These are phyloP conservation scores for Oligia strigilis DNA, from an alignment of 2,888 invertebrate species.

Conservation along the genomic window DNA sequence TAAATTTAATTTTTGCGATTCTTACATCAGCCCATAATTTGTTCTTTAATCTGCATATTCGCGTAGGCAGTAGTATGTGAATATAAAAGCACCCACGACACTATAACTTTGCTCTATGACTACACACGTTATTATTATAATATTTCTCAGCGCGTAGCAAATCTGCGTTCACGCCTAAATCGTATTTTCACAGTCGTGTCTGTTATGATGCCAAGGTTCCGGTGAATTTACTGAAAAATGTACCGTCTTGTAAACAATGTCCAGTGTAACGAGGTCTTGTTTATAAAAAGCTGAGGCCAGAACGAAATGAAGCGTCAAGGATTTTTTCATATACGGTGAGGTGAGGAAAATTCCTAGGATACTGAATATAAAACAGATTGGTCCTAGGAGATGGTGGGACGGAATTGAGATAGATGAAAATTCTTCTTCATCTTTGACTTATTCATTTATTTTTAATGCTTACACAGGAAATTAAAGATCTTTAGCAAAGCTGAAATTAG, in stretches of 20 bases:
- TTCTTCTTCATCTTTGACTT: neutral
- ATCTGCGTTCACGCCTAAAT: constrained; percentile 31
- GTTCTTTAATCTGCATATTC: neutral
- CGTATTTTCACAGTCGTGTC: constrained; percentile 49
- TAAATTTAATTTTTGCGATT: too few relatives aligned
- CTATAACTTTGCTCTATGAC: constrained; percentile 9
- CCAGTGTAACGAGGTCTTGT: constrained; percentile 45
- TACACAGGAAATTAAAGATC: too few relatives aligned
- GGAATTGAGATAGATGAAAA: neutral
- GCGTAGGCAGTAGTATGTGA: constrained; percentile 24
- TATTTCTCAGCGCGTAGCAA: constrained; percentile 33
- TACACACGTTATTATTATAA: constrained; percentile 26
- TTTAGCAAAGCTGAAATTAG: too few relatives aligned
- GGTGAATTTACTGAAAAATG: constrained; percentile 33
- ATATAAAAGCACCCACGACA: constrained; percentile 38
- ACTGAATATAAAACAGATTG: constrained; percentile 5
- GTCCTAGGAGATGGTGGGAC: neutral
- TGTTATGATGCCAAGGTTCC: constrained; percentile 55
- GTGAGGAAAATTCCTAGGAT: constrained; percentile 40
- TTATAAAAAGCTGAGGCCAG: constrained; percentile 50
- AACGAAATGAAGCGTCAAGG: constrained; percentile 41
- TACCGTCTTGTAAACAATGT: constrained; percentile 44
- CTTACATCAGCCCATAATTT: neutral
- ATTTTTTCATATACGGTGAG: constrained; percentile 5
- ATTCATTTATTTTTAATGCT: neutral